Conservation (phyloP, 2,113 vertebrate species). For the Neolamprologus ventralis region DNA sequence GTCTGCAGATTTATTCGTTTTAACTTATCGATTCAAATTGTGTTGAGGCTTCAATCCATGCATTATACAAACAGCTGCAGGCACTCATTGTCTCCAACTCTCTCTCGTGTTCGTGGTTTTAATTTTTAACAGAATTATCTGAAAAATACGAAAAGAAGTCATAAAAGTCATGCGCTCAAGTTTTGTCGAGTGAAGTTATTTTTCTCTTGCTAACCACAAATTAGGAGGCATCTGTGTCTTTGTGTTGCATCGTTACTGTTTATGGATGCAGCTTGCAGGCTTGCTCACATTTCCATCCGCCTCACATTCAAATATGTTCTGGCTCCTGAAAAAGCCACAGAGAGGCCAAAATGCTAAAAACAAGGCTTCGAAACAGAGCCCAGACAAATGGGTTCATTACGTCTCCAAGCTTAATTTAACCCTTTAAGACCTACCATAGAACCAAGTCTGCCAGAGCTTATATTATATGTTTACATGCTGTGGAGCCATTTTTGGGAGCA, state of each 20-base stretch:
- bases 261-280: neutral
- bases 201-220: neutral
- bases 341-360: neutral
- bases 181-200: neutral
- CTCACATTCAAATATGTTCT: neutral
- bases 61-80: neutral
- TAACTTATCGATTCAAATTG: neutral
- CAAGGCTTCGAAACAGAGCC: neutral
- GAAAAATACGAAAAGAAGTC: neutral
- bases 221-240: neutral
- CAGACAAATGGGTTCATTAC: neutral
- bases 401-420: neutral
- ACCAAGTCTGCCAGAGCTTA: rapidly evolving
- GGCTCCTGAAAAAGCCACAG: neutral
- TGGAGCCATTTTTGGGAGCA: too few relatives aligned
- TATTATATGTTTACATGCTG: too few relatives aligned
- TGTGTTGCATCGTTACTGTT: neutral
- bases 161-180: rapidly evolving
- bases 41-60: neutral
- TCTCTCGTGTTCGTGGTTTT: neutral
- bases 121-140: neutral
- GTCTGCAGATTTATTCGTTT: rapidly evolving
- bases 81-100: neutral
- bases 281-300: neutral
- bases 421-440: too few relatives aligned